Evolutionary conservation across 2,113 vertebrate species (phyloP), one percentile per base, ranked within the genome.

Genomic region (Ornithorhynchus anatinus): DNA sequence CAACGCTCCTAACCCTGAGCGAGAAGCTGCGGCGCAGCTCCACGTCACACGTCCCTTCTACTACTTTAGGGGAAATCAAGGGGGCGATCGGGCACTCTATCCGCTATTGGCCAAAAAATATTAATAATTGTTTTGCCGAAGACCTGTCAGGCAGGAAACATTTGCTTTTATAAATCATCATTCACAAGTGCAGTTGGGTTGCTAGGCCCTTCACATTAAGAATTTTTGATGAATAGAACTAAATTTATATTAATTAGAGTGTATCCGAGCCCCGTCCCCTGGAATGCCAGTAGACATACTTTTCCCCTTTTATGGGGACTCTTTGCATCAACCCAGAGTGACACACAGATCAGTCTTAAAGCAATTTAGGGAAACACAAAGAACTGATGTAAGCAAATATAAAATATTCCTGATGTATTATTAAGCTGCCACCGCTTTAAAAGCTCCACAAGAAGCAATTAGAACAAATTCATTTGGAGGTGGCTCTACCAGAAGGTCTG

Each of bases 361-460:
- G 45, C 64, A 43, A 27, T 57, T 67, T 65, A 31, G 45, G 58
- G 35, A 64, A 59, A 37, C 9, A 27, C 17, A 54, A 66, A 84
- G 43, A 54, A 64, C 27, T 0, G 8, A 42, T 37, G 45, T 38
- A 53, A 72, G 22, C 32, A 65, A 64, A 62, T 48, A 72, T 22
- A 17, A 33, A 35, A 64, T 50, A 35, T 5, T 75, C 36, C 25
- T 33, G 62, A 37, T 54, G 47, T 38, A 31, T 43, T 22, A 6
- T 35, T 44, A 38, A 54, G 40, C 13, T 43, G 60, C 12, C 40
- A 42, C 22, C n/a, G 11, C 36, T 47, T 53, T 6, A 35, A 19
- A 33, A 61, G 53, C 14, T 32, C 27, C 27, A 13, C 0, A 14
- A 42, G 38, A 61, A 51, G 42, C 48, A 66, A 11, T 4, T 9